Conservation (phyloP, 2,888 invertebrate genomes). For the Scaptomyza tumidula region DNA sequence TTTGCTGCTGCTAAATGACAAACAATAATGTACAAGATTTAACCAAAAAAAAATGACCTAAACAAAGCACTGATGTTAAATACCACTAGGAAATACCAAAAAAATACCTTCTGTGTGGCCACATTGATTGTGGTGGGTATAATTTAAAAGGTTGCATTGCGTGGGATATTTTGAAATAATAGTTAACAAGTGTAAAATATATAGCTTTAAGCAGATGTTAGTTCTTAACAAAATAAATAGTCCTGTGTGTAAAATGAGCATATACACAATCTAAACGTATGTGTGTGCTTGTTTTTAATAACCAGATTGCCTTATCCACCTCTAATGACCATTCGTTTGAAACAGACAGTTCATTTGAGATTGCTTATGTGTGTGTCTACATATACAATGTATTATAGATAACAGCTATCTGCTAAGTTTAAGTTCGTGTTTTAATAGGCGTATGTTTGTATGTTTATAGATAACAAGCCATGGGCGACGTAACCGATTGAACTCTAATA, state of each 20-base stretch:
- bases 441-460: not conserved
- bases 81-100: conserved; percentile 16
- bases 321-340: not conserved
- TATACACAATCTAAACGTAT: not conserved
- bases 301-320: not conserved
- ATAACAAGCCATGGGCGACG: not conserved
- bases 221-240: no score
- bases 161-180: no score
- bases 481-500: not conserved
- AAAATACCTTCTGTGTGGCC: conserved; percentile 8
- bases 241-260: no score
- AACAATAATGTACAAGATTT: conserved; percentile 24
- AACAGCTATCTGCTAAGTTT: not conserved
- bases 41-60: not conserved
- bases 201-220: no score
- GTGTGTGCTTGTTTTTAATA: no score
- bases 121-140: conserved; percentile 1
- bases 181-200: no score
- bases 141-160: not conserved
- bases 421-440: not conserved
- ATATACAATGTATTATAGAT: not conserved
- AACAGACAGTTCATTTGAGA: not conserved
- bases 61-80: not conserved
- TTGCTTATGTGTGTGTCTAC: not conserved
- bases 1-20: conserved; percentile 17